Evolutionary conservation across 2,113 vertebrate genomes (phyloP), one percentile per base, ranked within the genome.

Genomic region (Egretta garzetta): DNA sequence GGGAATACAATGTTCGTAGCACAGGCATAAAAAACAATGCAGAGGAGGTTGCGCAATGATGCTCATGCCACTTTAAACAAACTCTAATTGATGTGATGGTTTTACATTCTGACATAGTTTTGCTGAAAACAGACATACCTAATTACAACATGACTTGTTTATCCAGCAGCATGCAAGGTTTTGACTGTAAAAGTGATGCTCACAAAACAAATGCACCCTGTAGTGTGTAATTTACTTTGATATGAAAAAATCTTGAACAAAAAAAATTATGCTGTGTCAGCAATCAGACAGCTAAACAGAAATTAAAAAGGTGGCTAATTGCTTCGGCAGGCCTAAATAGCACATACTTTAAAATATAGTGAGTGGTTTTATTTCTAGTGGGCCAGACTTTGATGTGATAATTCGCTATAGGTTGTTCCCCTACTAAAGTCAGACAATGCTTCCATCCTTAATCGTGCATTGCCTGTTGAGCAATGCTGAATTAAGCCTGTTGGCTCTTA

Each of bases 101-200:
- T 94, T 97, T 94, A 91, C 53, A 89, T 77, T 91, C 95, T 91
- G 75, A 96, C 77, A 90, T 6, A 81, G 53, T 88, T 93, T 93
- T 92, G 83, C 80, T 95, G 88, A 94, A 94, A 93, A 96, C 37
- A 96, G 80, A 92, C 64, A 94, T 32, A 87, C 80, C 68, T 95
- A 94, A 98, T 94, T 97, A 83, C 63, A 80, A 83, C 26, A 84
- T 52, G 45, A 93, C 74, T 94, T 97, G 95, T 95, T 96, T 95
- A 96, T 73, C 94, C 74, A 96, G 91, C 62, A 84, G 86, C 20
- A 24, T 60, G 26, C 85, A 75, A 74, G 70, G 88, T 91, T 79
- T 80, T 93, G 88, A 93, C 76, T 86, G 55, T 47, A 39, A 41
- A 93, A 81, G 41, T 50, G 43, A 62, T 3, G 9, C 71, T 85